A percentile compares a stretch with the other conserved stretches of the same genome.
Conservation (phyloP, 2,797 vertebrate species). For the Lagocephalus sceleratus region DNA sequence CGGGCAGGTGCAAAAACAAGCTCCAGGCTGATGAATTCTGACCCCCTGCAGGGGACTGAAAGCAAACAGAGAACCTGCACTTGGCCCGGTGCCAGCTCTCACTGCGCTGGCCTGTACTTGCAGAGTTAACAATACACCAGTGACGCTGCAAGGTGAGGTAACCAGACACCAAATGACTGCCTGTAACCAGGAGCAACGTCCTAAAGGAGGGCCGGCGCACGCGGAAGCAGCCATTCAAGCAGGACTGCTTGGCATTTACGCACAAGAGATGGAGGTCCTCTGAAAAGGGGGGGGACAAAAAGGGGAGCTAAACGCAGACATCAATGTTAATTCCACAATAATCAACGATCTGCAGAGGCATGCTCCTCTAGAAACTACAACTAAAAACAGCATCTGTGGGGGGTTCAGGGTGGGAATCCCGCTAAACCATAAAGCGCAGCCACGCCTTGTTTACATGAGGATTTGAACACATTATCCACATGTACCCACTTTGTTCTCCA, state of each 20-base stretch:
- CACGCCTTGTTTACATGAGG: conserved; percentile 13
- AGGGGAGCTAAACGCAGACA: conserved; percentile 46
- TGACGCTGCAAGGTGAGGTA: conserved; percentile 73
- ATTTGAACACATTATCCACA: too few relatives aligned
- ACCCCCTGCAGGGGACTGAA: conserved; percentile 36
- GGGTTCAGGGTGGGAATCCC: conserved; percentile 6
- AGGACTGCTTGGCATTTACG: conserved; percentile 46
- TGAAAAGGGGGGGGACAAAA: conserved; percentile 45
- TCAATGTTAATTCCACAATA: conserved; percentile 33
- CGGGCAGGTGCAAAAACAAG: conserved; percentile 58
- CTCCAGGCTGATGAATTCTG: conserved; percentile 22
- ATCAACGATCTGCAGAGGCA: conserved; percentile 30
- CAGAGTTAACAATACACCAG: conserved; percentile 66
- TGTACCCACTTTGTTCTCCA: too few relatives aligned
- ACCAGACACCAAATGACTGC: conserved; percentile 72
- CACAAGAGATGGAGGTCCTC: conserved; percentile 36
- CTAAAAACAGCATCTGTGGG: conserved; percentile 5
- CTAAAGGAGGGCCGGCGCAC: conserved; percentile 35
- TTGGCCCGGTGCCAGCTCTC: conserved; percentile 20
- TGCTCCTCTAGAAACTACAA: conserved; percentile 3
- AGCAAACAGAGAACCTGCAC: conserved; percentile 51
- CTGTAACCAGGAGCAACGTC: conserved; percentile 71
- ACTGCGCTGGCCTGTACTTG: conserved; percentile 47
- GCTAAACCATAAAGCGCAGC: conserved; percentile 7
- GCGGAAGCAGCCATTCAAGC: conserved; percentile 56